Base-by-base conservation (phyloP, 2,113 vertebrate species). In the Danionella cerebrum region DNA sequence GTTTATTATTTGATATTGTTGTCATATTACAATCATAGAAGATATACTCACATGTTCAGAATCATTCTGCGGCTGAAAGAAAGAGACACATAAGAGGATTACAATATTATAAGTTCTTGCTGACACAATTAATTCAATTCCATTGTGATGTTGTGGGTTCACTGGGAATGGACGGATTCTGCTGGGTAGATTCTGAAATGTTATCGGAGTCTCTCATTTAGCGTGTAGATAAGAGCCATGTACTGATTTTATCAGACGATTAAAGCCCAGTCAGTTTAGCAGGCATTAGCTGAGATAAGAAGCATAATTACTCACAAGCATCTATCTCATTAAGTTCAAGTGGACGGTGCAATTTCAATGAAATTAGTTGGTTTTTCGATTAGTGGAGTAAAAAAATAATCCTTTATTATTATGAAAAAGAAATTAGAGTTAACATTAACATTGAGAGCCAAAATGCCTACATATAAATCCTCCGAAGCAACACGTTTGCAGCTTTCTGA, bases 31-130 rank as follows among this genome's bases (percentile, higher is more conserved):
- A n/a, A n/a, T 29, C 10, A 41, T 27, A 29, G 5, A 27, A 45
- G 10, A 69, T 82, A 76, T 93, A 97, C 96, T 98, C 87, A 98
- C 96, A 87, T 97, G 92, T 91, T 95, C 89, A 80, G 92, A 87
- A 85, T 96, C 92, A 89, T 92, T 91, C 81, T 89, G 88, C 91
- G 91, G 92, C 93, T 94, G 94, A 64, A 54, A 85, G 77, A 38
- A 19, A 50, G 5, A 21, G 11, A 65, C 66, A 73, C 81, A 48
- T 80, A 79, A 19, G 31, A 8, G 41, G 27, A 41, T 44, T 44
- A 6, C 27, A 60, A 45, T 60, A 18, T 3, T 24, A 44, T 45
- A n/a, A n/a, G n/a, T 60, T 31, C n/a, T 60, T 1, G 4, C 58
- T 44, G 25, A n/a, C 39, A 60, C 58, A 31, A 44, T 59, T n/a